A percentile compares a stretch with the other conserved stretches of the same genome.
Evolutionary conservation across 2,888 invertebrate genomes (phyloP).

Genomic region (Euzetes globulus): DNA sequence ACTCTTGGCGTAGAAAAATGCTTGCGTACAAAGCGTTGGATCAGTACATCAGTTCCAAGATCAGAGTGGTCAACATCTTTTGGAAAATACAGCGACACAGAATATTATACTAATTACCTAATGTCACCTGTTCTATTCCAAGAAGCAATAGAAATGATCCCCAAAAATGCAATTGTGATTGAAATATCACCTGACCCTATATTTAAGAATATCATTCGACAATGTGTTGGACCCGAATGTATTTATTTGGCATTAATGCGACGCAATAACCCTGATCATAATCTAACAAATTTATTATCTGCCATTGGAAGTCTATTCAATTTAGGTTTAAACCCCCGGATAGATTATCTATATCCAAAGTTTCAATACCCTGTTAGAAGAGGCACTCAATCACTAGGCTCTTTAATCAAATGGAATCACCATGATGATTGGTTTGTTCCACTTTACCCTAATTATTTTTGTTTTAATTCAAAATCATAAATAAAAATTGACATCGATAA

Average conservation of each 20-base stretch:
- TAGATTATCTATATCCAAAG: slow-evolving; percentile 65
- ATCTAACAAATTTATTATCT: slow-evolving; percentile 63
- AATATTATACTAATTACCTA: slow-evolving; percentile 92
- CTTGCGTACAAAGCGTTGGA: too few species aligned
- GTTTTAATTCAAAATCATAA: slow-evolving; percentile 60
- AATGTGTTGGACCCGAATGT: slow-evolving; percentile 66
- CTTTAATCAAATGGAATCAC: slow-evolving; percentile 87
- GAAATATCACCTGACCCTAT: slow-evolving; percentile 95
- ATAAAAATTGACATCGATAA: slow-evolving; percentile 64
- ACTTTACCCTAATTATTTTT: slow-evolving; percentile 53
- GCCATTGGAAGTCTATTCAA: slow-evolving; percentile 49
- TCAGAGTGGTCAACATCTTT: slow-evolving; percentile 68
- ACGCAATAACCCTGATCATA: slow-evolving; percentile 71
- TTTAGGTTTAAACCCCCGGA: slow-evolving; percentile 42
- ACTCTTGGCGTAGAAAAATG: too few species aligned
- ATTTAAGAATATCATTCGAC: slow-evolving; percentile 82
- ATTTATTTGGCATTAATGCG: slow-evolving; percentile 78
- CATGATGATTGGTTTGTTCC: slow-evolving; percentile 75
- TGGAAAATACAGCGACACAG: slow-evolving; percentile 85
- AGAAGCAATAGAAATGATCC: slow-evolving; percentile 73
- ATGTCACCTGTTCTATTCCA: slow-evolving; percentile 87
- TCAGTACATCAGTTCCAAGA: slow-evolving; percentile 86
- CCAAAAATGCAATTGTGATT: slow-evolving; percentile 74
- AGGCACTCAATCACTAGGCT: slow-evolving; percentile 81
- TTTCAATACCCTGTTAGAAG: slow-evolving; percentile 75